Base-by-base conservation (phyloP, 2,888 invertebrate species). In the Xestia c-nigrum region DNA sequence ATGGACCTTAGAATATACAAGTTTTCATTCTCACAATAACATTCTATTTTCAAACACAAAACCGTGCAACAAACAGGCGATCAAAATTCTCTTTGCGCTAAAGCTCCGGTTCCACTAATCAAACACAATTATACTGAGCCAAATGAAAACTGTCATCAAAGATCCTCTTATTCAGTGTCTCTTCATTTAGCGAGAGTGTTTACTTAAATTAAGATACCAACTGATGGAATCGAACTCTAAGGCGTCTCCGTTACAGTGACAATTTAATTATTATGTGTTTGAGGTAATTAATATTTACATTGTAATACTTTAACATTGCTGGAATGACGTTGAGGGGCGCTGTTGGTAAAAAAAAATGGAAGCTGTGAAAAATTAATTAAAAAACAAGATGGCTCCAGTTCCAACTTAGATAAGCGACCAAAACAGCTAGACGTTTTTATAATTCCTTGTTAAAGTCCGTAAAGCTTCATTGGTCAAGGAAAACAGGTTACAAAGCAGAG, bases 141-240 rank as follows among this genome's bases (percentile, higher is more conserved):
- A 90, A 93, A 94, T 91, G 92, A 91, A 93, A 94, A 93, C 90
- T 88, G 90, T 89, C 89, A 87, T 90, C 87, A 85, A 85, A 90
- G 89, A 90, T 85, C 76, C 90, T 90, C 91, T 93, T 94, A 91
- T 93, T 94, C 93, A 94, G 93, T 93, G 91, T 91, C 92, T 92
- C 92, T 95, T 94, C 94, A 94, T 95, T 94, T 92, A 92, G 84
- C 87, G 80, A 84, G 89, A 94, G 95, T 95, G 95, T 95, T 95
- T 95, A 93, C 93, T 93, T 94, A 94, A 95, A 95, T 96, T 95
- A 95, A 94, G 94, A 90, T 89, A 91, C 89, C 83, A 88, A 88
- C 85, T 89, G 90, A 91, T 91, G 86, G 87, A 90, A 93, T 93
- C 88, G 90, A 92, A 87, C 87, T 85, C 78, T 40, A 40, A 80